Evolutionary conservation across 1,140 invertebrate genomes (phyloP), one percentile per base, ranked within the genome.

Genomic region (Musca domestica): DNA sequence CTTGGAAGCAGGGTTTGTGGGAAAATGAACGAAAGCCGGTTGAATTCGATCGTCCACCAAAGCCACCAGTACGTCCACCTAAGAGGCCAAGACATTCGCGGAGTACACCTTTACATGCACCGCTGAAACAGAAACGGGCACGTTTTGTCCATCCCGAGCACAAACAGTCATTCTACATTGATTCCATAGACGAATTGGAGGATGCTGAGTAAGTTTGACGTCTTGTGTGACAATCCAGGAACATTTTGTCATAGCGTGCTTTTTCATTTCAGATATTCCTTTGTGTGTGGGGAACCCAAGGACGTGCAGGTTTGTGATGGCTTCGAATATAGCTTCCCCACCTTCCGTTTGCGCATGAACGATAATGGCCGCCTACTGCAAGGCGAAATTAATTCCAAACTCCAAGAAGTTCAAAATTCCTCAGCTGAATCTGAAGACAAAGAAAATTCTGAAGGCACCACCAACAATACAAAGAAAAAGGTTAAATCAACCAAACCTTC

Each of bases 1-100:
- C 86, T 0, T 87, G 86, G 86, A 85, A 81, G 67, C 86, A 87
- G 73, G 86, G 85, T 6, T 73, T 76, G 17, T 85, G 78, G 86
- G 82, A 85, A 20, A 81, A 74, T 58, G 80, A 76, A 69, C 70
- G 80, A 52, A 66, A 77, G 71, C 74, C 83, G 69, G 77, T 79
- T 70, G 67, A 83, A 67, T 76, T 76, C 69, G 68, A 81, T 73
- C 70, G 76, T 22, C 79, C 79, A 15, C 79, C 79, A 0, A 69
- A 72, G 1, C 79, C 77, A 2, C 79, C 79, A 22, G 74, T 81
- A 7, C 71, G 79, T 27, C 79, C 79, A 10, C 79, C 79, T 9
- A 81, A 81, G 56, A 68, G 79, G 12, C 72, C 79, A 0, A 73
- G 79, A 12, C 74, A 81, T 27, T 81, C 77, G 1, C 77, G 79